Evolutionary conservation across 2,888 invertebrate species (phyloP), one percentile per base, ranked within the genome.

Genomic region (Enchytraeus crypticus): DNA sequence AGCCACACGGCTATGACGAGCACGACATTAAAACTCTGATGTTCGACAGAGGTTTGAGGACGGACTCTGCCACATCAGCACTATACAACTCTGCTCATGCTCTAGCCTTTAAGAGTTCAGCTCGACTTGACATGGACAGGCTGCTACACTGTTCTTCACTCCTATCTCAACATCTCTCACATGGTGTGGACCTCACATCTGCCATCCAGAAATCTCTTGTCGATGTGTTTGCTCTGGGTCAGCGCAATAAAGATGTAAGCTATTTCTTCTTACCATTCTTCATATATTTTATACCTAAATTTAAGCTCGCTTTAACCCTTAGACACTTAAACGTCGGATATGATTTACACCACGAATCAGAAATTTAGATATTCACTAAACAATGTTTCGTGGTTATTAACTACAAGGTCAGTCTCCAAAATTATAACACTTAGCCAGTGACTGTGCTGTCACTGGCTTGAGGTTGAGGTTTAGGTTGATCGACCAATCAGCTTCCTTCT

Each of bases 131-230:
- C n/a, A n/a, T n/a, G n/a, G n/a, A n/a, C n/a, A 85, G 87, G 71
- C 78, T 89, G 38, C 77, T 88, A 18, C 86, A 86, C 74, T 83
- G 84, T 0, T 83, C 85, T 0, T 84, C 84, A 68, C 76, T 88
- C 61, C 82, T 85, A 46, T 82, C 82, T 56, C 87, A 88, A 74
- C 85, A 87, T 76, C 73, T 85, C 46, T 78, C 83, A 2, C 81
- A 86, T 54, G 87, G 87, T 0, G 82, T 84, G 56, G 74, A 82
- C 0, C 73, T 81, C n/a, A 71, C 74, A 14, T 78, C 79, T n/a
- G 85, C 87, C 0, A 78, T 87, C 62, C 69, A 78, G 2, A 82
- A 82, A 55, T 83, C 85, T 61, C 85, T 85, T 66, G 77, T 83
- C 0, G 87, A 87, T 72, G 84, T 88, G 18, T 88, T 88, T 71